Evolutionary conservation across 2,888 invertebrate species (phyloP).

Genomic region (Ichneumoninae sp.): DNA sequence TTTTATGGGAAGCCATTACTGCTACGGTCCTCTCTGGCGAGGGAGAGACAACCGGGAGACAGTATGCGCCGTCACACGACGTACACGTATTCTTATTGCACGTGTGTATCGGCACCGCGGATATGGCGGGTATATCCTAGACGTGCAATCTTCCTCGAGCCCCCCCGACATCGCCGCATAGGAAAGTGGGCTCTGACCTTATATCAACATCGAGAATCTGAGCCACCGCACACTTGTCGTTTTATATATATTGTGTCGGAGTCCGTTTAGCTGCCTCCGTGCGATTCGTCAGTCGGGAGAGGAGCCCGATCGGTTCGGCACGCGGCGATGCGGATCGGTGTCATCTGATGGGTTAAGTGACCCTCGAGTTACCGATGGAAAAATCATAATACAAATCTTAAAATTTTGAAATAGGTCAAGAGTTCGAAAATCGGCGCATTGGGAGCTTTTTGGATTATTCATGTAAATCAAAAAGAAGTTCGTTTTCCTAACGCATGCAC

Average conservation of each 20-base stretch:
- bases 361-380: no score
- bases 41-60: conserved; percentile 57
- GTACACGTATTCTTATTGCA: conserved; percentile 31
- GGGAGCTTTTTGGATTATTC: no score
- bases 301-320: no score
- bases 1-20: conserved; percentile 73
- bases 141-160: conserved; percentile 46
- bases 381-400: no score
- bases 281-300: conserved; percentile 7
- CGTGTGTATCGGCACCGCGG: not conserved
- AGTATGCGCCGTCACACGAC: conserved; percentile 53
- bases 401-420: no score
- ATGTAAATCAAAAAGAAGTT: no score
- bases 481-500: no score
- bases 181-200: conserved; percentile 73
- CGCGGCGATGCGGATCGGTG: no score
- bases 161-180: conserved; percentile 55
- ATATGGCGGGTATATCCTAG: conserved; percentile 29
- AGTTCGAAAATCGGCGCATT: no score
- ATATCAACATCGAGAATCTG: conserved; percentile 67
- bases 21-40: conserved; percentile 45
- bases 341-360: no score
- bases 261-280: conserved; percentile 51
- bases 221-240: conserved; percentile 60
- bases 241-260: conserved; percentile 43